Base-by-base conservation (phyloP, 2,113 vertebrate genomes). In the Epinephelus lanceolatus region DNA sequence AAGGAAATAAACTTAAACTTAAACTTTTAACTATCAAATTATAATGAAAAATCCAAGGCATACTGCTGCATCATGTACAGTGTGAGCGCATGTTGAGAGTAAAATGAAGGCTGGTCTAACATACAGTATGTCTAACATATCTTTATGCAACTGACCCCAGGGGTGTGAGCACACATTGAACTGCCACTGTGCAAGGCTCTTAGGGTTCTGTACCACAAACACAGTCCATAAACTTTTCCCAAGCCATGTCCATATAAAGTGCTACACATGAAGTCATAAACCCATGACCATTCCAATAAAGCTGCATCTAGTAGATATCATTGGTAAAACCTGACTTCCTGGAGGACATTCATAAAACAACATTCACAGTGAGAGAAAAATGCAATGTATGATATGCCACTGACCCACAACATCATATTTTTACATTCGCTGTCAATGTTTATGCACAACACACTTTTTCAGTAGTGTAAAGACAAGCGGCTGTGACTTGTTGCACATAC, bases 311-410 rank as follows among this genome's bases (percentile, higher is more conserved):
- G 10, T 37, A 47, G 18, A 56, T 59, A 3, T 30, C 4, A 49
- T 18, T 55, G 6, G 13, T 55, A 52, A 53, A 42, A 12, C 51
- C 21, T 21, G 13, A 63, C 57, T 66, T 76, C 66, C 78, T 80
- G 51, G 72, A 80, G 78, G 59, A 71, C 66, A 52, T 23, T 52
- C 14, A 52, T 13, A 37, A 61, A n/a, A 55, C 8, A 40, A 75
- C 52, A 59, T 42, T 78, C 25, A 76, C 33, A 51, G 40, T 75
- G n/a, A 62, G 9, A 51, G 13, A 70, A n/a, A 66, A 9, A 66
- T 56, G 51, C 61, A 67, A 47, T n/a, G 18, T n/a, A 51, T 6
- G 2, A 1, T 52, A 23, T 66, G 49, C 37, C 23, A 47, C 27
- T 23, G 33, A 69, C 45, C 45, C 18, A 60, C 17, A 13, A 45